Base-by-base conservation (phyloP, 2,113 vertebrate species). In the Mionectes macconnelli region DNA sequence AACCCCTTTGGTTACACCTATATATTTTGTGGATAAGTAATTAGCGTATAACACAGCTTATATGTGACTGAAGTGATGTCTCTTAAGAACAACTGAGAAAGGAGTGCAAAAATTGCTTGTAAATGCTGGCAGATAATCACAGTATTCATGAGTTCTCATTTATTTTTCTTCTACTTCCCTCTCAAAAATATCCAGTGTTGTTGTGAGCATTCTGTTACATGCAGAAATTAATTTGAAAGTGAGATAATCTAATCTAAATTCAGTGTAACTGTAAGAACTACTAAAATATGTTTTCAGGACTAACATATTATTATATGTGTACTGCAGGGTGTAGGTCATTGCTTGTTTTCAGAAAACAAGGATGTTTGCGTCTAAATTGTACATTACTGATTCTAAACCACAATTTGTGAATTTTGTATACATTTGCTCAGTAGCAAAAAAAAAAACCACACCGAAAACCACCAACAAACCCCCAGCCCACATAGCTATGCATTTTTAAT, bases 341-440 rank as follows among this genome's bases (percentile, higher is more conserved):
- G 60, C 62, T 75, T 97, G 93, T 94, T 97, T 96, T 97, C 90
- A 83, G 79, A 94, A 68, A 93, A 95, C 93, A 95, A 95, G 78
- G 64, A 87, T 96, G 96, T 87, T 88, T 90, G 60, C 91, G 74
- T 90, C 44, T 87, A 85, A 93, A 68, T 96, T 96, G 75, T 63
- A 55, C 52, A 31, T 85, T 50, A 66, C 64, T 82, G 78, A 56
- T 90, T 91, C 84, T 82, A 95, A 96, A 87, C 35, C 59, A 9
- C 89, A 81, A 57, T 94, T 93, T 94, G 68, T 91, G 69, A 49
- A 90, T 95, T 81, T 76, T 94, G 27, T 79, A 11, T 76, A 35
- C 30, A 14, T 63, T 92, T 77, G 19, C 67, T 87, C 40, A 93
- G 73, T 50, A 60, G 49, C 44, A 44, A 66, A 78, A 90, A 50